These are phyloP conservation scores for Bombus vancouverensis DNA, from an alignment of 1,140 invertebrate species.

Conservation along the genomic window DNA sequence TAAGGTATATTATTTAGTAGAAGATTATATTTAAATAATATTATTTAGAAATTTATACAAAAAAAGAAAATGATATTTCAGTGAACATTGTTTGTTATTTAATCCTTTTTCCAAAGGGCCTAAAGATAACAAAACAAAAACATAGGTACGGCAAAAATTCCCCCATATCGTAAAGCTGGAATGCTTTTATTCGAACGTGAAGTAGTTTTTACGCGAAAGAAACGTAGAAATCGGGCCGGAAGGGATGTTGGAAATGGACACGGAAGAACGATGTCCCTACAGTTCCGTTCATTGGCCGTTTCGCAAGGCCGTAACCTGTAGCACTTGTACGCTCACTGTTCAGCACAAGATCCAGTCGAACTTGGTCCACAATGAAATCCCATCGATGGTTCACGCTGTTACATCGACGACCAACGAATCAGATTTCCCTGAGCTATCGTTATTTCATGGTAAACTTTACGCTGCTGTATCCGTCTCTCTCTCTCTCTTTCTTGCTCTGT, in stretches of 20 bases:
- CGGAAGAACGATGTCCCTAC: not conserved
- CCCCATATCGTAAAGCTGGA: not conserved
- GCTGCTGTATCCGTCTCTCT: not conserved
- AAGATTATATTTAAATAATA: no score
- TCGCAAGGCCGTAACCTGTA: slow-evolving; percentile 26
- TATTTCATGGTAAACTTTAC: slow-evolving; percentile 17
- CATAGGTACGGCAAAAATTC: not conserved
- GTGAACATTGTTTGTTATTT: not conserved
- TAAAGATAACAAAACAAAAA: not conserved
- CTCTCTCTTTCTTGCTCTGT: not conserved
- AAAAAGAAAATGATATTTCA: no score
- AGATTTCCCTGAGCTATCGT: not conserved
- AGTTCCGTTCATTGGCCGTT: slow-evolving; percentile 17
- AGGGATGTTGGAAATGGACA: not conserved
- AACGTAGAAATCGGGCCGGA: not conserved
- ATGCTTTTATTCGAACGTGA: not conserved
- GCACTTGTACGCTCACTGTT: slow-evolving; percentile 16
- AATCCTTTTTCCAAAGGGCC: not conserved
- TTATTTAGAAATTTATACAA: no score
- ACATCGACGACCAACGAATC: not conserved
- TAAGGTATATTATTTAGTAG: no score
- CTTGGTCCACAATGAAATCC: slow-evolving; percentile 16
- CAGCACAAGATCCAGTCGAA: slow-evolving; percentile 28
- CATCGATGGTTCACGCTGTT: not conserved
- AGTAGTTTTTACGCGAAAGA: no score